Base-by-base conservation (phyloP, 2,888 invertebrate genomes). In the Disparrhopalites patrizii region DNA sequence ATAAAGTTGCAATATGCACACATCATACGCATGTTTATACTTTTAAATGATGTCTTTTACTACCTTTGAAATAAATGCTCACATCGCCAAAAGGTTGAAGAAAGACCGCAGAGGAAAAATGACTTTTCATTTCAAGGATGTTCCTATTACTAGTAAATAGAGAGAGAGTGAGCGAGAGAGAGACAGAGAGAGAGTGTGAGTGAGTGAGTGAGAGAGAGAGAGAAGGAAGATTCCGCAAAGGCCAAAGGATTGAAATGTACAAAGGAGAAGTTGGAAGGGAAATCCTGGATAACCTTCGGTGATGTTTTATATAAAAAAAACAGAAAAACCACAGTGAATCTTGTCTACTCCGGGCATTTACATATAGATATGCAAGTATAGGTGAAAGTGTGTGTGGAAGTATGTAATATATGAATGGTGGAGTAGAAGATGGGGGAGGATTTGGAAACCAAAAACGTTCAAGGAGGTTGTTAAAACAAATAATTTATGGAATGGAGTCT, bases 401-500 rank as follows among this genome's bases (percentile, higher is more conserved):
- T n/a, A n/a, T n/a, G n/a, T n/a, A n/a, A n/a, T n/a, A n/a, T n/a
- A n/a, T n/a, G n/a, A n/a, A n/a, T n/a, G n/a, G n/a, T n/a, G n/a
- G n/a, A n/a, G n/a, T n/a, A n/a, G n/a, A n/a, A n/a, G n/a, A n/a
- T 43, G 5, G 5, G 5, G 5, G 5, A 20, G 20, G 20, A 47
- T 47, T 47, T 47, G 47, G 47, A 47, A 47, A 47, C 47, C 47
- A 47, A 47, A 47, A 47, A 47, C 23, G 47, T 20, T 47, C 20
- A 47, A 47, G 23, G 25, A 47, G 47, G 47, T 47, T 47, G 47
- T 8, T 8, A 47, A 47, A 47, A 47, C 47, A 47, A 47, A 47
- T 47, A 23, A 47, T 47, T 47, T 47, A 7, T 47, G 47, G 8
- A n/a, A 36, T 36, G 15, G 36, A 36, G 36, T 36, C 15, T 15